Evolutionary conservation across 2,113 vertebrate species (phyloP).

Genomic region (cat (Felis catus)): F.catus_Fca126_mat1.0 CM031424.1:7043001-7043500

Average conservation of each 20-base stretch:
- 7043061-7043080: not conserved
- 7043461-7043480: constrained; percentile 58
- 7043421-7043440: not conserved
- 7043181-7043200: not conserved
- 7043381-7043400: not conserved
- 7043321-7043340: constrained; percentile 4
- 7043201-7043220: not conserved
- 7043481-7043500: constrained; percentile 42
- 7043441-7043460: constrained; percentile 19
- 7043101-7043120: not conserved
- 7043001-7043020: not conserved
- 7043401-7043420: constrained; percentile 17
- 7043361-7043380: not conserved
- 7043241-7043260: not conserved
- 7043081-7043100: not conserved
- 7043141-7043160: not conserved
- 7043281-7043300: not conserved
- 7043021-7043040: not conserved
- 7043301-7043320: not conserved
- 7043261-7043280: not conserved
- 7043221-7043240: not conserved
- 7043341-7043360: constrained; percentile 39
- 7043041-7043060: not conserved
- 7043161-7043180: not conserved
- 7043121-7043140: not conserved